phyloP scores from a whole-genome alignment of 2,797 vertebrate species.

The Siniperca undulata region DNA sequence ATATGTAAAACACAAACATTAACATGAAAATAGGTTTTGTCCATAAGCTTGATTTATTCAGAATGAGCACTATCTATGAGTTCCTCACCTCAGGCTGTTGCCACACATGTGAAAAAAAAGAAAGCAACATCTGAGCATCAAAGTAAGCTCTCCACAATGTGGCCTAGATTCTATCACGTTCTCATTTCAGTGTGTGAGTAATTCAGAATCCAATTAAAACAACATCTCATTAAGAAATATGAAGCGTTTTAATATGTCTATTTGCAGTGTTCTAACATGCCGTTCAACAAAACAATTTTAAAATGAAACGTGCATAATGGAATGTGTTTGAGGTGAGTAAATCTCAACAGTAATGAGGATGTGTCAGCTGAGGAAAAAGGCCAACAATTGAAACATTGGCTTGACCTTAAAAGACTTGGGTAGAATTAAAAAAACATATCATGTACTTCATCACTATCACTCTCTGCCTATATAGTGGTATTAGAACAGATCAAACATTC shows the following conservation, averaged over 20 bases:
- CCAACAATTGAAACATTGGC: slow-evolving; percentile 7
- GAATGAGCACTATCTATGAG: slow-evolving; percentile 26
- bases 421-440: background rate
- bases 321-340: slow-evolving; percentile 14
- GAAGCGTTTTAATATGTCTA: slow-evolving; percentile 37
- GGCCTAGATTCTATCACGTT: slow-evolving; percentile 71
- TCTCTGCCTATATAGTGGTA: background rate
- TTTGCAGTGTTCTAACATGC: slow-evolving; percentile 26
- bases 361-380: slow-evolving; percentile 36
- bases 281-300: slow-evolving; percentile 24
- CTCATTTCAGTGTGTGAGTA: slow-evolving; percentile 53
- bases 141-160: slow-evolving; percentile 60
- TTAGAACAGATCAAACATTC: slow-evolving; percentile 2
- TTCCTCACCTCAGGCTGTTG: slow-evolving; percentile 59
- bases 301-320: slow-evolving; percentile 25
- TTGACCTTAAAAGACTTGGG: slow-evolving; percentile 17
- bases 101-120: slow-evolving; percentile 23
- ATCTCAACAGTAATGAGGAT: slow-evolving; percentile 12
- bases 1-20: slow-evolving; percentile 56
- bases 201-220: slow-evolving; percentile 57
- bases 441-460: background rate
- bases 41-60: slow-evolving; percentile 57
- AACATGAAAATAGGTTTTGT: slow-evolving; percentile 51
- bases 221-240: slow-evolving; percentile 58
- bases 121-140: slow-evolving; percentile 59